Evolutionary conservation across 2,113 vertebrate species (phyloP).

Genomic region (Microtus richardsoni): DNA sequence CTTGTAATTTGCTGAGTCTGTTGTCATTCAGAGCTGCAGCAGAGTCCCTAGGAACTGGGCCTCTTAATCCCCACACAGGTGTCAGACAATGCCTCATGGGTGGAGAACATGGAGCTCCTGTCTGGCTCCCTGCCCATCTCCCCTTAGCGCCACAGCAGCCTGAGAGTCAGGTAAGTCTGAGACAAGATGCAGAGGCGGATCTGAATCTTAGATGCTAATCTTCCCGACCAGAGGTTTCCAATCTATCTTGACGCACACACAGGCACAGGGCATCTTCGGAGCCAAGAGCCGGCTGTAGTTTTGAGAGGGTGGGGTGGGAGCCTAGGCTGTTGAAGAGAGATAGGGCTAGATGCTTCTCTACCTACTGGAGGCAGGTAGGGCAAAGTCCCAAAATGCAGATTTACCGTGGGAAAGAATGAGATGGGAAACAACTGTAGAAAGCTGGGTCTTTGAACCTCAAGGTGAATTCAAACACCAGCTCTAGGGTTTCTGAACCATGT

Average conservation of each 20-base stretch:
- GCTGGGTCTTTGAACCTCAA: background rate
- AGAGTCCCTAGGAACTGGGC: background rate
- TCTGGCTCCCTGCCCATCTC: slow-evolving; percentile 68
- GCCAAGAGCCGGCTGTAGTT: background rate
- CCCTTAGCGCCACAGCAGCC: slow-evolving; percentile 2
- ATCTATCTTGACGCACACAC: slow-evolving; percentile 21
- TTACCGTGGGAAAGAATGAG: background rate
- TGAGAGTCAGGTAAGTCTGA: background rate
- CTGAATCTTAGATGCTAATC: slow-evolving; percentile 69
- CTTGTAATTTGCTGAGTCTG: slow-evolving; percentile 23
- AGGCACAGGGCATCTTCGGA: background rate
- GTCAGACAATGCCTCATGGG: slow-evolving; percentile 76
- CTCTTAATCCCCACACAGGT: slow-evolving; percentile 80
- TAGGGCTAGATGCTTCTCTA: background rate
- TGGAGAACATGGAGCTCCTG: slow-evolving; percentile 55
- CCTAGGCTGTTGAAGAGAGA: background rate
- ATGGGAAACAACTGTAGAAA: background rate
- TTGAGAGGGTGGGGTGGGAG: background rate
- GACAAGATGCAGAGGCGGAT: background rate
- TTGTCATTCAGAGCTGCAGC: slow-evolving; percentile 57
- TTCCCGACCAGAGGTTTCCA: slow-evolving; percentile 66
- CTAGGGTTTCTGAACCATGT: background rate
- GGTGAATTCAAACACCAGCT: background rate
- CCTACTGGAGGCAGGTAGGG: background rate
- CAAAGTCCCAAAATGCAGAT: background rate